phyloP scores from a whole-genome alignment of 2,888 invertebrate genomes.

The Petrophora chlorosata region DNA sequence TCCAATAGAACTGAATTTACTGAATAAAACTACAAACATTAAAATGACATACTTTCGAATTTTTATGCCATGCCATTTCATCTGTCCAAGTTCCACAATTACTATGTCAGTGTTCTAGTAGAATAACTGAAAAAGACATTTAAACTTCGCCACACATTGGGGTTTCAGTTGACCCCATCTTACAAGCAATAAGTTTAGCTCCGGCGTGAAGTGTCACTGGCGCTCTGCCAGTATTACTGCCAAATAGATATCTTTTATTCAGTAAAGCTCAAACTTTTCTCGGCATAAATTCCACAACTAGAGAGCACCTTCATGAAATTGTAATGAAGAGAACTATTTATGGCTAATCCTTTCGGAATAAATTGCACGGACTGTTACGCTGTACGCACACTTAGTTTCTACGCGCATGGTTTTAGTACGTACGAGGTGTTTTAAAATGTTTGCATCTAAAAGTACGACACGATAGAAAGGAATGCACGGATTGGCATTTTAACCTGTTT shows the following conservation, averaged over 20 bases:
- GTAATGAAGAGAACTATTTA: constrained; percentile 81
- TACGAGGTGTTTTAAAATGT: constrained; percentile 50
- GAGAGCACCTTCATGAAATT: constrained; percentile 78
- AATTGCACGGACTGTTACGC: constrained; percentile 60
- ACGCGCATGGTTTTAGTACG: constrained; percentile 64
- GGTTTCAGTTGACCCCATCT: constrained; percentile 51
- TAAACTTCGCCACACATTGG: constrained; percentile 2
- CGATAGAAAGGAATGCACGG: constrained; percentile 39
- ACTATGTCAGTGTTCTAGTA: background rate
- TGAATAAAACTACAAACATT: no score
- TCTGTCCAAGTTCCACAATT: background rate
- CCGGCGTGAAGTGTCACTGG: constrained; percentile 67
- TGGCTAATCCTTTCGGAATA: constrained; percentile 81
- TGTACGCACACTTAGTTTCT: constrained; percentile 66
- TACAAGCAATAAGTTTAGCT: constrained; percentile 50
- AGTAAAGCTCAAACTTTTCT: constrained; percentile 80
- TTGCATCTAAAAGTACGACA: constrained; percentile 60
- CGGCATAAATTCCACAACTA: constrained; percentile 75
- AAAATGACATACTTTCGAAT: no score
- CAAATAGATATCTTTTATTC: constrained; percentile 82
- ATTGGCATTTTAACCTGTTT: constrained; percentile 38
- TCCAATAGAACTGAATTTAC: no score
- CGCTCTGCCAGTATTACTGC: constrained; percentile 66
- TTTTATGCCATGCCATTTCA: no score
- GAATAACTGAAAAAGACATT: background rate